Conservation (phyloP, 2,113 vertebrate species). For the Alexandromys fortis region DNA sequence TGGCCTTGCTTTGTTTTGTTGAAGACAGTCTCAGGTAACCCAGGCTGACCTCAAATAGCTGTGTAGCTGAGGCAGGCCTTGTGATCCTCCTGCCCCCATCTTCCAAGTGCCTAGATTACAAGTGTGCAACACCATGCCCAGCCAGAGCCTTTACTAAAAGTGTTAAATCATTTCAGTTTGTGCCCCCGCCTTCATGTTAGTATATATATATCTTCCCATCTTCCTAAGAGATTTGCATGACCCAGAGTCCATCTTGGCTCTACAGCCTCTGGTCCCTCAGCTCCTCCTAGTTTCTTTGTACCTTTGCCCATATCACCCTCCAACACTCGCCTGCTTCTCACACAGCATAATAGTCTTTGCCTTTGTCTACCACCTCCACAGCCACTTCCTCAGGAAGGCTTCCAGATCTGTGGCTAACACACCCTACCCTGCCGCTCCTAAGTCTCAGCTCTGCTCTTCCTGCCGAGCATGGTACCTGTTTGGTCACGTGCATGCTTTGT, state of each 20-base stretch:
- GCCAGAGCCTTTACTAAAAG: not conserved
- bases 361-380: not conserved
- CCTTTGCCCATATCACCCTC: not conserved
- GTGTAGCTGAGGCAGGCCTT: not conserved
- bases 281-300: not conserved
- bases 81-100: not conserved
- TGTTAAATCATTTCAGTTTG: not conserved
- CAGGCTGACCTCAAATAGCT: not conserved
- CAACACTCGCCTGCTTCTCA: not conserved
- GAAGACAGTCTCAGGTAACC: not conserved
- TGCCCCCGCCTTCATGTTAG: rapidly evolving
- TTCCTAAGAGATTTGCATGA: not conserved
- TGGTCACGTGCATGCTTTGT: not conserved
- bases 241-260: not conserved
- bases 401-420: not conserved
- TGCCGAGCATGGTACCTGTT: not conserved
- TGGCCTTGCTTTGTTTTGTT: not conserved
- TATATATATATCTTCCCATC: not conserved
- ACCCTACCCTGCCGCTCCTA: not conserved
- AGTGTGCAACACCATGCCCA: no score
- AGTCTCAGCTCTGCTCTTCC: not conserved
- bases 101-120: not conserved
- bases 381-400: not conserved
- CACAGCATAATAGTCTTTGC: not conserved
- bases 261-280: not conserved